These are phyloP conservation scores for Drosophila anomelani DNA, from an alignment of 2,888 invertebrate genomes.

Conservation along the genomic window DNA sequence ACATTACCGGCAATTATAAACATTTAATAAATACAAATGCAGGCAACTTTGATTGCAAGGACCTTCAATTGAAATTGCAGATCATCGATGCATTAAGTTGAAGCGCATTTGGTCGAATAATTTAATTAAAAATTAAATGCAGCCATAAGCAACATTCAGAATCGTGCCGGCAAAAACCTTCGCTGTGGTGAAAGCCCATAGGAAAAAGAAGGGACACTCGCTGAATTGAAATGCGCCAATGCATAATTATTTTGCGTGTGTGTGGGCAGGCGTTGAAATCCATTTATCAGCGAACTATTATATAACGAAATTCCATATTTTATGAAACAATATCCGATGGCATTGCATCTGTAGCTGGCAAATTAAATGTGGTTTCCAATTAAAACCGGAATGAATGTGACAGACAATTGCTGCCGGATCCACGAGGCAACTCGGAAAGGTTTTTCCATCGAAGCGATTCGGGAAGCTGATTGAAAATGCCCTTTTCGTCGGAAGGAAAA, in stretches of 20 bases:
- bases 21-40: constrained; percentile 15
- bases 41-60: constrained; percentile 15
- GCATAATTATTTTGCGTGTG: constrained; percentile 56
- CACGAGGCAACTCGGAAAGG: constrained; percentile 4
- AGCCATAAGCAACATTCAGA: constrained; percentile 42
- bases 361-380: constrained; percentile 63
- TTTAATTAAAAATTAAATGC: constrained; percentile 66
- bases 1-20: neutral
- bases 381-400: constrained; percentile 51
- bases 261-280: constrained; percentile 40
- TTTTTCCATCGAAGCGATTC: constrained; percentile 11
- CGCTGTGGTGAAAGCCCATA: constrained; percentile 22
- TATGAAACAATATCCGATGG: constrained; percentile 33
- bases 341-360: constrained; percentile 24
- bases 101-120: constrained; percentile 42
- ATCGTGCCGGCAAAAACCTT: constrained; percentile 11
- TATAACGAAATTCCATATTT: constrained; percentile 37
- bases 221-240: constrained; percentile 48
- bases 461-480: constrained; percentile 35
- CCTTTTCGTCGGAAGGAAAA: constrained; percentile 28
- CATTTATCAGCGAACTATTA: constrained; percentile 52
- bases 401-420: constrained; percentile 27
- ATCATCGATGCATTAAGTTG: constrained; percentile 41
- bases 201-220: constrained; percentile 45
- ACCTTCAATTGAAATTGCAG: constrained; percentile 32